These are phyloP conservation scores for Ceramica pisi DNA, from an alignment of 2,888 invertebrate genomes.

Conservation along the genomic window DNA sequence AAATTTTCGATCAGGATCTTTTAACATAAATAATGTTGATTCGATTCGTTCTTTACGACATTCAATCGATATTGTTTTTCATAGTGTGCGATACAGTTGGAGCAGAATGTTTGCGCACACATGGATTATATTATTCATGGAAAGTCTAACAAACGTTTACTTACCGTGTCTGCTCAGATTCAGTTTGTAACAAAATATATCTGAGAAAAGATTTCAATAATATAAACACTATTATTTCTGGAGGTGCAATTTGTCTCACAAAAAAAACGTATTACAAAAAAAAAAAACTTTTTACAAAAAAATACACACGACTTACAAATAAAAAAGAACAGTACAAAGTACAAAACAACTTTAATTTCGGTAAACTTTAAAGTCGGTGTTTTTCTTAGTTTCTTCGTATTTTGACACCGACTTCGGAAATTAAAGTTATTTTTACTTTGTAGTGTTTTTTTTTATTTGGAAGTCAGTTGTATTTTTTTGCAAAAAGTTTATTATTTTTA, in stretches of 20 bases:
- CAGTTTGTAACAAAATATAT: slow-evolving; percentile 16
- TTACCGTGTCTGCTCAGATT: slow-evolving; percentile 3
- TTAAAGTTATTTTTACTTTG: too few species aligned
- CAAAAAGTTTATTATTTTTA: too few species aligned
- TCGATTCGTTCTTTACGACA: slow-evolving; percentile 34
- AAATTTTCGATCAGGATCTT: slow-evolving; percentile 64
- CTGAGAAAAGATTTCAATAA: neutral
- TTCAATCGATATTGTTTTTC: slow-evolving; percentile 28
- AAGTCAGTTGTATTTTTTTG: too few species aligned
- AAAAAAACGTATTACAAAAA: too few species aligned
- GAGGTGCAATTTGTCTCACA: slow-evolving; percentile 14
- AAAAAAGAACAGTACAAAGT: too few species aligned
- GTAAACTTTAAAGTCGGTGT: too few species aligned
- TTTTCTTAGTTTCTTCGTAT: too few species aligned
- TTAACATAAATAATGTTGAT: slow-evolving; percentile 47
- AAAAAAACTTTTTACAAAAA: too few species aligned
- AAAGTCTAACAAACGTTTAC: slow-evolving; percentile 23
- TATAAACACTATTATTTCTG: neutral
- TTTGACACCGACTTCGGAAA: too few species aligned
- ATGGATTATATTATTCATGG: slow-evolving; percentile 46
- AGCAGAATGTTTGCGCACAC: slow-evolving; percentile 37
- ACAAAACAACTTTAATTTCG: too few species aligned
- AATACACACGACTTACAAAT: too few species aligned
- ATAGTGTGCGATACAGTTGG: slow-evolving; percentile 30
- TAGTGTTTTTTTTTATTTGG: too few species aligned